phyloP scores from a whole-genome alignment of 2,797 vertebrate species.

The Xenopus petersii region DNA sequence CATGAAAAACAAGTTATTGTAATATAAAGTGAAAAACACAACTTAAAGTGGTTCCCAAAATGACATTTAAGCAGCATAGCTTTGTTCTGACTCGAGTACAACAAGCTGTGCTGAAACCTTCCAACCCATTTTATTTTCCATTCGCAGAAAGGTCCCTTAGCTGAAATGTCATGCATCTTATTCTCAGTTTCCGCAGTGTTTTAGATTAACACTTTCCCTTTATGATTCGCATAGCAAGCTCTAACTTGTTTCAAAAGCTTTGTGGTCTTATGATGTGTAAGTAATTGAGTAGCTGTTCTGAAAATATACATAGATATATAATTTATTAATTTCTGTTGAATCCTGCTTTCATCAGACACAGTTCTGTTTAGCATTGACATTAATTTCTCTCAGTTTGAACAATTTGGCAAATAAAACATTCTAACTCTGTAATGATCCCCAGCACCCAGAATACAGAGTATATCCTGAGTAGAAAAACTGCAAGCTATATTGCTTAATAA shows the following conservation, averaged over 20 bases:
- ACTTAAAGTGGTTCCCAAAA: slow-evolving; percentile 44
- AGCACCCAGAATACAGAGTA: no score
- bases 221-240: slow-evolving; percentile 10
- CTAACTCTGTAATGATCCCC: no score
- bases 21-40: slow-evolving; percentile 54
- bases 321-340: background rate
- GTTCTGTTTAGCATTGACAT: no score
- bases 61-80: slow-evolving; percentile 61
- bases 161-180: slow-evolving; percentile 72
- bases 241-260: slow-evolving; percentile 15
- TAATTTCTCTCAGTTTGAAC: no score
- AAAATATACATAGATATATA: background rate
- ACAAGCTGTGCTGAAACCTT: slow-evolving; percentile 57
- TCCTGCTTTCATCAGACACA: no score
- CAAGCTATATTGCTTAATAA: no score
- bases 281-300: background rate
- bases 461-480: no score
- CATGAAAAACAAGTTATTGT: slow-evolving; percentile 56
- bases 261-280: background rate
- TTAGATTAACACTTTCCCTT: slow-evolving; percentile 62
- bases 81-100: slow-evolving; percentile 54
- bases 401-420: no score
- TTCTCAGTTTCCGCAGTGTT: slow-evolving; percentile 62
- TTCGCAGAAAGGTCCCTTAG: slow-evolving; percentile 62
- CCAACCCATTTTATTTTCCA: slow-evolving; percentile 56